Base-by-base conservation (phyloP, 2,888 invertebrate species). In the Chrysodeixis includens region DNA sequence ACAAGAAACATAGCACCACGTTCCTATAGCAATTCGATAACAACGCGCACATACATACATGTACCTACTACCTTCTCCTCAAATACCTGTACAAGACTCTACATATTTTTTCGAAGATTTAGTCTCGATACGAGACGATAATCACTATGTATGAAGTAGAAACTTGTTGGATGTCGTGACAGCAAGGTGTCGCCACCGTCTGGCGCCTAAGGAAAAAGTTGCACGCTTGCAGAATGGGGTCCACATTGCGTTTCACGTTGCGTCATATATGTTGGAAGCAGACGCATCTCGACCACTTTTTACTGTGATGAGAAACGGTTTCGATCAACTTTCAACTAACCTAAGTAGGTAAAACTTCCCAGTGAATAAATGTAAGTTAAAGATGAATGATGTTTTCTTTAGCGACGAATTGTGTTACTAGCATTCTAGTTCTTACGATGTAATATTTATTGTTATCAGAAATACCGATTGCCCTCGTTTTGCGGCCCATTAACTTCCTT, bases 231-330 rank as follows among this genome's bases (percentile, higher is more conserved):
- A 81, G 74, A 82, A 79, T 79, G 78, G 80, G 82, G 86, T 87
- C 86, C 81, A 83, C 89, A 89, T 91, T 86, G 90, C 90, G 88
- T 93, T 93, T 91, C 90, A 85, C 92, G 86, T 92, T 92, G 87
- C 89, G 80, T 91, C 91, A 90, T 83, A 84, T 79, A 78, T 71
- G 80, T 76, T 78, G 66, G 79, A 77, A 76, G 71, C 79, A 83
- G 78, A 83, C 82, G 78, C 85, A 85, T 87, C 87, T 80, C 75
- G 75, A 83, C 86, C 68, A 83, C 83, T 90, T 89, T 90, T 89
- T 88, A 68, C 71, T 62, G 70, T 70, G 69, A 70, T 77, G 83
- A 82, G 85, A 86, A 87, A 85, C 80, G 72, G 71, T 86, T 83
- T 77, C 75, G 81, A 83, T 81, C 83, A 84, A 82, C 86, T 88